These are phyloP conservation scores for Tiphia femorata DNA, from an alignment of 2,888 invertebrate genomes.

Conservation along the genomic window DNA sequence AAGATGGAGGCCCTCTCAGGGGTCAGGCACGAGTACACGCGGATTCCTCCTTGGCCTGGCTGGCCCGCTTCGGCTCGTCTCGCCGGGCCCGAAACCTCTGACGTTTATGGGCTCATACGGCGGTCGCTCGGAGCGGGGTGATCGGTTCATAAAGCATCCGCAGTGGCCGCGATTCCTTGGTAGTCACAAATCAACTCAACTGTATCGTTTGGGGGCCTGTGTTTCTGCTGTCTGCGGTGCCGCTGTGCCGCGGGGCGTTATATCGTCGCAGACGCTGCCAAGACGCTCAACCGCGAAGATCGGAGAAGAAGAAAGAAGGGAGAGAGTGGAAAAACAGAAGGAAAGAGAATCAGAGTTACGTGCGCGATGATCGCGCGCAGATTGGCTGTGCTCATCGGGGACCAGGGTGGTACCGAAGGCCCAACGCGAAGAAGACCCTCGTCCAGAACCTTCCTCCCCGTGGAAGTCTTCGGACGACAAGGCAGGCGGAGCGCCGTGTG, in stretches of 20 bases:
- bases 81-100: constrained; percentile 46
- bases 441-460: constrained; percentile 46
- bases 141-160: constrained; percentile 61
- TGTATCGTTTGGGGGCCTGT: constrained; percentile 46
- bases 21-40: no score
- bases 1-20: no score
- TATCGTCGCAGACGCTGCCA: constrained; percentile 35
- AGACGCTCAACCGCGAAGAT: constrained; percentile 29
- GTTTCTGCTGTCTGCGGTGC: constrained; percentile 48
- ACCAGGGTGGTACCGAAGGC: constrained; percentile 26
- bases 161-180: constrained; percentile 47
- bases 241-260: constrained; percentile 14
- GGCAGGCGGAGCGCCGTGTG: constrained; percentile 55
- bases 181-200: constrained; percentile 60
- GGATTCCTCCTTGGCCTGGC: no score
- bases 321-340: neutral
- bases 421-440: no score
- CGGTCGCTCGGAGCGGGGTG: constrained; percentile 46
- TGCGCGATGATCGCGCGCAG: constrained; percentile 2
- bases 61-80: constrained; percentile 24
- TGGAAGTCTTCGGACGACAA: constrained; percentile 40
- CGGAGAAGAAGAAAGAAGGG: constrained; percentile 21
- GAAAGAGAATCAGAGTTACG: no score
- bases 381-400: constrained; percentile 5
- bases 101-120: constrained; percentile 57